These are phyloP conservation scores for Halesus radiatus DNA, from an alignment of 1,140 invertebrate species.

Conservation along the genomic window DNA sequence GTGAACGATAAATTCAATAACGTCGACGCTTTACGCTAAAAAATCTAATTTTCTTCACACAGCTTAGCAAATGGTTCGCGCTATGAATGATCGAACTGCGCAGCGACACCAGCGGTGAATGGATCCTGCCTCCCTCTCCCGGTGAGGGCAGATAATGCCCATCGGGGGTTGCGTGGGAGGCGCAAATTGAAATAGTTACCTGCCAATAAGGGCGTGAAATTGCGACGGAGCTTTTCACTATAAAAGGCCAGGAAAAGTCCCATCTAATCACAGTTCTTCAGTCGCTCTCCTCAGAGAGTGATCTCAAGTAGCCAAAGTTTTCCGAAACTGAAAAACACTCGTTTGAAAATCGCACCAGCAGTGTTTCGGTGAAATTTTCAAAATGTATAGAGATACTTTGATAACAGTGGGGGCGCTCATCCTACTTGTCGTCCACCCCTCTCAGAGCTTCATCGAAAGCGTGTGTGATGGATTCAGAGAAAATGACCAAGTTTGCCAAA, in stretches of 20 bases:
- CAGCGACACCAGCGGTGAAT: not conserved
- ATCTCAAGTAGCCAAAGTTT: slow-evolving; percentile 14
- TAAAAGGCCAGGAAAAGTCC: slow-evolving; percentile 23
- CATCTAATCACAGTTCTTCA: slow-evolving; percentile 36
- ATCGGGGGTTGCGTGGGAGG: slow-evolving; percentile 35
- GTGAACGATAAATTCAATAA: slow-evolving; percentile 45
- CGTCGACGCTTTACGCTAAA: slow-evolving; percentile 24
- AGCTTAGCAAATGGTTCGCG: slow-evolving; percentile 31
- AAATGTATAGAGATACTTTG: slow-evolving; percentile 44
- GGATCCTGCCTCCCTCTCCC: not conserved
- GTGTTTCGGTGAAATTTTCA: slow-evolving; percentile 1
- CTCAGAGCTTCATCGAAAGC: slow-evolving; percentile 52
- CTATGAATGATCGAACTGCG: slow-evolving; percentile 11
- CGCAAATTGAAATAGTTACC: slow-evolving; percentile 53
- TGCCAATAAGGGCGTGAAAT: slow-evolving; percentile 49
- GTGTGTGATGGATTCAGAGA: slow-evolving; percentile 43
- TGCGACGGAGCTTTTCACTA: slow-evolving; percentile 34
- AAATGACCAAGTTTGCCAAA: slow-evolving; percentile 45
- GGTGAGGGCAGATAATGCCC: not conserved
- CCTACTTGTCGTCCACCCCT: slow-evolving; percentile 51
- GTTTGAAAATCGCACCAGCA: not conserved
- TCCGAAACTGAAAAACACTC: not conserved
- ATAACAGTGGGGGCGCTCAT: slow-evolving; percentile 45
- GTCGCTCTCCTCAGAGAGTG: slow-evolving; percentile 15
- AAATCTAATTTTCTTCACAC: slow-evolving; percentile 49